phyloP scores from a whole-genome alignment of 1,140 invertebrate species.

The Ectropis grisescens region DNA sequence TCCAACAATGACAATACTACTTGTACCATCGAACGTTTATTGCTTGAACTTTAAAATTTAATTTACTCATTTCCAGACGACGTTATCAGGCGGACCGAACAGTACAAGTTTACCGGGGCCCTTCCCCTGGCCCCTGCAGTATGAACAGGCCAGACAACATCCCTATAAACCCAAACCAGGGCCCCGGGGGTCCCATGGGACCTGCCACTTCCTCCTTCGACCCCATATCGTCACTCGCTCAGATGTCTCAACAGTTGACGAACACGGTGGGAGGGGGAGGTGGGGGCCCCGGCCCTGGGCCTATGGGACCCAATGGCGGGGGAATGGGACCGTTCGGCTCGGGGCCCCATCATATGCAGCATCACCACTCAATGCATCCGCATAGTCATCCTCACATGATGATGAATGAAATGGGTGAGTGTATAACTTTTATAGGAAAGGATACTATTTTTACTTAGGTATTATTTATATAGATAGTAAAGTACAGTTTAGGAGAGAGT shows the following conservation, averaged over 20 bases:
- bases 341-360: constrained; percentile 54
- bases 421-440: too few species aligned
- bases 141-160: constrained; percentile 81
- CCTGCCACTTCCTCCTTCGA: constrained; percentile 82
- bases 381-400: constrained; percentile 60
- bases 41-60: too few species aligned
- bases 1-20: too few species aligned
- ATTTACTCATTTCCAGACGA: constrained; percentile 3
- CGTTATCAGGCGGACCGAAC: constrained; percentile 53
- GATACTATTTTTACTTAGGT: too few species aligned
- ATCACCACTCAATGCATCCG: constrained; percentile 57
- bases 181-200: constrained; percentile 50
- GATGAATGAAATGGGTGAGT: constrained; percentile 61
- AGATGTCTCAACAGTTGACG: constrained; percentile 93
- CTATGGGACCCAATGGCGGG: constrained; percentile 66
- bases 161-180: constrained; percentile 83
- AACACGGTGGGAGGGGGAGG: constrained; percentile 73
- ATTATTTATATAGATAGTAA: too few species aligned
- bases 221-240: constrained; percentile 92
- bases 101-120: constrained; percentile 49
- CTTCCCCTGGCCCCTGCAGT: constrained; percentile 51
- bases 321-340: constrained; percentile 72
- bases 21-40: too few species aligned
- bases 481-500: too few species aligned
- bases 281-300: constrained; percentile 70